Conservation (phyloP, 35 echinoderm and acorn worm genomes). For the Hemicentrotus pulcherrimus region DNA sequence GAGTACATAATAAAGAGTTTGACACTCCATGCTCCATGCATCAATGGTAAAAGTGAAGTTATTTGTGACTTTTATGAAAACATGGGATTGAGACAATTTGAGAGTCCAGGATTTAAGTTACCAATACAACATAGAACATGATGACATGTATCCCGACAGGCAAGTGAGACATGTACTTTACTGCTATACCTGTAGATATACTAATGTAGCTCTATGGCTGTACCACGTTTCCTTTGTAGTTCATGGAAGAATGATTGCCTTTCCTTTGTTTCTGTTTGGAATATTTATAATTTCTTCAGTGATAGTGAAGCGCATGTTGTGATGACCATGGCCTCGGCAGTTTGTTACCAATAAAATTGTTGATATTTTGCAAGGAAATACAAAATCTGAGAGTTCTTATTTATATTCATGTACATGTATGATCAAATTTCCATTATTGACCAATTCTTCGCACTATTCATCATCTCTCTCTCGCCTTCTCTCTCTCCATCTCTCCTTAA, state of each 20-base stretch:
- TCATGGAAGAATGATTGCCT: background rate
- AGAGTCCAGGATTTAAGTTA: too few relatives aligned
- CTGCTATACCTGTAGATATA: too few relatives aligned
- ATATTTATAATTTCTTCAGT: background rate
- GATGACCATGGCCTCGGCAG: background rate
- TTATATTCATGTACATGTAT: background rate
- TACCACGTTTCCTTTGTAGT: too few relatives aligned
- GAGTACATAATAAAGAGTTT: too few relatives aligned
- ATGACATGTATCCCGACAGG: too few relatives aligned
- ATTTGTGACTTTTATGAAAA: too few relatives aligned
- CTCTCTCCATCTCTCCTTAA: background rate
- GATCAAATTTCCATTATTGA: background rate
- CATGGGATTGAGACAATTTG: too few relatives aligned
- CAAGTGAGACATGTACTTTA: too few relatives aligned
- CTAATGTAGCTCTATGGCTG: too few relatives aligned
- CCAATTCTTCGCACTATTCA: background rate
- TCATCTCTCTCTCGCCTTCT: background rate
- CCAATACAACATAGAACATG: too few relatives aligned
- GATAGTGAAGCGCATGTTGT: background rate
- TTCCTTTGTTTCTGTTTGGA: background rate
- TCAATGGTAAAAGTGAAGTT: too few relatives aligned
- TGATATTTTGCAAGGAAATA: background rate
- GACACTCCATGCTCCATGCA: too few relatives aligned
- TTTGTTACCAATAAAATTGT: background rate
- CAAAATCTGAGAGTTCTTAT: background rate